Conservation (phyloP, 2,113 vertebrate species). For the Reinhardtius hippoglossoides region DNA sequence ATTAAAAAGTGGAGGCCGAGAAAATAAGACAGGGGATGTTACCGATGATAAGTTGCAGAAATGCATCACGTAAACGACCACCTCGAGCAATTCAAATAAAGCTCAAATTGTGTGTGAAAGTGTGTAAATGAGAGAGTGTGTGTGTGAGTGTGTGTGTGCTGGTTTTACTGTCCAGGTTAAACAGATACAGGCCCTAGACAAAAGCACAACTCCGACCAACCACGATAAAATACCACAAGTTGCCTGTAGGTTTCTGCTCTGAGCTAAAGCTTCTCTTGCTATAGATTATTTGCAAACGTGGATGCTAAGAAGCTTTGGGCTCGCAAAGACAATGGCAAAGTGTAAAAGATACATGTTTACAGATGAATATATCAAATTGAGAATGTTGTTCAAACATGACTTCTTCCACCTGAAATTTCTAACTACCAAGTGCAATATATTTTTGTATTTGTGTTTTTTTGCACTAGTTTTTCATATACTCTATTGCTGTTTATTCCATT, state of each 20-base stretch:
- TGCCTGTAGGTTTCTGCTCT: slow-evolving; percentile 48
- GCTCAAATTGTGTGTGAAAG: slow-evolving; percentile 30
- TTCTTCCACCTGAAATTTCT: slow-evolving; percentile 66
- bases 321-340: slow-evolving; percentile 14
- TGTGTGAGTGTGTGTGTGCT: slow-evolving; percentile 15
- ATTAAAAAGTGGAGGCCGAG: neutral
- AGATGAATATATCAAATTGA: slow-evolving; percentile 52
- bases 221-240: slow-evolving; percentile 49
- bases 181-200: slow-evolving; percentile 34
- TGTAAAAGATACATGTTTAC: slow-evolving; percentile 71
- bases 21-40: neutral
- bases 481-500: slow-evolving; percentile 71
- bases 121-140: slow-evolving; percentile 13
- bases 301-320: slow-evolving; percentile 39
- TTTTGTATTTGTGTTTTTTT: slow-evolving; percentile 74
- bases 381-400: slow-evolving; percentile 69
- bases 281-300: slow-evolving; percentile 15
- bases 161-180: slow-evolving; percentile 17
- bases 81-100: slow-evolving; percentile 37
- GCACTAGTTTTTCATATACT: slow-evolving; percentile 73
- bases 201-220: slow-evolving; percentile 68
- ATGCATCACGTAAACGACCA: slow-evolving; percentile 32
- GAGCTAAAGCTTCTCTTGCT: slow-evolving; percentile 41
- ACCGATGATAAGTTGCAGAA: neutral
- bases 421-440: slow-evolving; percentile 79